Percentiles rank a stretch among this genome's conserved stretches.
phyloP scores from a whole-genome alignment of 2,113 vertebrate genomes.

The Taxidea taxus region DNA sequence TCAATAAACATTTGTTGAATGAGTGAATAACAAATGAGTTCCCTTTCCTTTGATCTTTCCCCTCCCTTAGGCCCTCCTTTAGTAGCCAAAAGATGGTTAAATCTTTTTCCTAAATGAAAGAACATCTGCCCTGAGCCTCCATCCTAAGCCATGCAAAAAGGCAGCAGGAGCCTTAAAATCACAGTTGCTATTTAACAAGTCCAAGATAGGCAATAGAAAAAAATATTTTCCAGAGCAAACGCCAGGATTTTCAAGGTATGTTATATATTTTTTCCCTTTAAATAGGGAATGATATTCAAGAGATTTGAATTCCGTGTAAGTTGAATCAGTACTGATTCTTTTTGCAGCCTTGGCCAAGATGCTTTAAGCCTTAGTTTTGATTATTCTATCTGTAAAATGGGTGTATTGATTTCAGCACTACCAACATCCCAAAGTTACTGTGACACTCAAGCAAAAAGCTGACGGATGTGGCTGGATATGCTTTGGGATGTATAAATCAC shows the following conservation, averaged over 20 bases:
- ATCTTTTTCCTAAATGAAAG: slow-evolving; percentile 16
- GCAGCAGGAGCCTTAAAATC: slow-evolving; percentile 6
- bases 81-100: not conserved
- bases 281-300: not conserved
- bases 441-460: not conserved
- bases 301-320: not conserved
- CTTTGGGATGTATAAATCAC: not conserved
- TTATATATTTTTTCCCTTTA: not conserved
- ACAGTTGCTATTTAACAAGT: not conserved
- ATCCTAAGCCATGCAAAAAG: not conserved
- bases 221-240: not conserved
- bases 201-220: not conserved
- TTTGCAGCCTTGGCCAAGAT: not conserved
- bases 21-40: not conserved
- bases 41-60: not conserved
- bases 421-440: not conserved
- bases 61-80: not conserved
- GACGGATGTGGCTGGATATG: not conserved
- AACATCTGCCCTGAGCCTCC: not conserved
- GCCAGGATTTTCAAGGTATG: not conserved
- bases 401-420: not conserved
- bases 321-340: not conserved
- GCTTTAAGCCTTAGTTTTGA: not conserved
- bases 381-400: not conserved
- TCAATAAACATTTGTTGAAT: not conserved